Percentiles rank a stretch among this genome's conserved stretches.
Conservation (phyloP, 2,113 vertebrate species). For the Azemiops feae region DNA sequence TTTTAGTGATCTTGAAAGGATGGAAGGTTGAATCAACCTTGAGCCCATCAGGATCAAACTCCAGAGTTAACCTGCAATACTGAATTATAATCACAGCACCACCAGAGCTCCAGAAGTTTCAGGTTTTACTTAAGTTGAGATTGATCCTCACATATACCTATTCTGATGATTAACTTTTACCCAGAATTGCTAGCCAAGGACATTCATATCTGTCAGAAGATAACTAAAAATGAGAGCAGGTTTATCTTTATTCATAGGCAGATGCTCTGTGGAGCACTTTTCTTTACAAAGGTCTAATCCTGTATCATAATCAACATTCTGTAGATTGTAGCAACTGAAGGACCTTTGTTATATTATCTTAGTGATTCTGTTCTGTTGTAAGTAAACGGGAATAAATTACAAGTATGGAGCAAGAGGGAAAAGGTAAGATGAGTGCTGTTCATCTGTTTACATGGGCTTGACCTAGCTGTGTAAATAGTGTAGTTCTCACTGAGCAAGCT, state of each 20-base stretch:
- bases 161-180: not conserved
- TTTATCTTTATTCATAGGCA: not conserved
- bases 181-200: not conserved
- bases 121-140: not conserved
- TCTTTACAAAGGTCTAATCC: not conserved
- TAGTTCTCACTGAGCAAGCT: constrained; percentile 59
- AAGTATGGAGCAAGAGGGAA: not conserved
- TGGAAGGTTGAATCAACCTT: not conserved
- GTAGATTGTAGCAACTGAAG: not conserved
- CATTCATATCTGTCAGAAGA: not conserved
- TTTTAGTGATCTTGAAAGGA: not conserved
- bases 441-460: constrained; percentile 55
- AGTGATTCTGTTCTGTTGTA: not conserved
- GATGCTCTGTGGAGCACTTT: not conserved
- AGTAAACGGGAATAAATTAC: not conserved
- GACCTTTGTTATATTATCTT: not conserved
- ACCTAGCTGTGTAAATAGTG: constrained; percentile 57
- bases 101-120: not conserved
- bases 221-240: not conserved
- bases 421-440: not conserved
- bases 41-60: not conserved
- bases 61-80: not conserved
- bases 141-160: not conserved
- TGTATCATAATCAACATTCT: not conserved
- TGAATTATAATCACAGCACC: not conserved